A percentile compares a stretch with the other conserved stretches of the same genome.
phyloP scores from a whole-genome alignment of 2,888 invertebrate genomes.

The Eucera pruinosa region DNA sequence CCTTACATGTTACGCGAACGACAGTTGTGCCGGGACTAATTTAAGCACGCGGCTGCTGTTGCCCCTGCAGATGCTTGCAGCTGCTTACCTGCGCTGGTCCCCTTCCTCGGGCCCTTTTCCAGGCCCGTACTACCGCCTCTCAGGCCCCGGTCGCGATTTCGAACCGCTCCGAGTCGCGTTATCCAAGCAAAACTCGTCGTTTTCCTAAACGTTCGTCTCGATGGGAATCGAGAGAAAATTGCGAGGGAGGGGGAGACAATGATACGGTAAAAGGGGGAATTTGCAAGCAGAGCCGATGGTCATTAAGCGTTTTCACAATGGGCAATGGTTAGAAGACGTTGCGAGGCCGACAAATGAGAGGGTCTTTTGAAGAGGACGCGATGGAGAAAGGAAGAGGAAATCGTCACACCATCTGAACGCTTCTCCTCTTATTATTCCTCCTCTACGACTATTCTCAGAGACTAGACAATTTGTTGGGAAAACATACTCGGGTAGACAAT shows the following conservation, averaged over 20 bases:
- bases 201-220: fast-evolving
- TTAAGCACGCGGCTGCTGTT: conserved; percentile 77
- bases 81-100: conserved; percentile 78
- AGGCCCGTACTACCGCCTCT: conserved; percentile 49
- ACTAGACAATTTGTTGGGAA: conserved; percentile 16
- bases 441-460: neutral
- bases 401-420: conserved; percentile 32
- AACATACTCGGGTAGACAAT: conserved; percentile 13
- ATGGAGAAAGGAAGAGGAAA: conserved; percentile 37
- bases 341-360: conserved; percentile 14
- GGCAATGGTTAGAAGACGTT: neutral
- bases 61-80: conserved; percentile 75
- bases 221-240: neutral
- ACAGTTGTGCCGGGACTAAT: conserved; percentile 84
- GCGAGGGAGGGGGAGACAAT: neutral
- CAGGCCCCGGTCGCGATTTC: neutral
- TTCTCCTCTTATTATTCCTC: conserved; percentile 19
- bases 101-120: conserved; percentile 57
- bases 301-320: too few species aligned
- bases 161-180: neutral
- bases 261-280: neutral
- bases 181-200: neutral
- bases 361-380: conserved; percentile 10
- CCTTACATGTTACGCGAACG: conserved; percentile 79
- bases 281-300: neutral